phyloP scores from a whole-genome alignment of 2,888 invertebrate species.

The Ellobium chinense region DNA sequence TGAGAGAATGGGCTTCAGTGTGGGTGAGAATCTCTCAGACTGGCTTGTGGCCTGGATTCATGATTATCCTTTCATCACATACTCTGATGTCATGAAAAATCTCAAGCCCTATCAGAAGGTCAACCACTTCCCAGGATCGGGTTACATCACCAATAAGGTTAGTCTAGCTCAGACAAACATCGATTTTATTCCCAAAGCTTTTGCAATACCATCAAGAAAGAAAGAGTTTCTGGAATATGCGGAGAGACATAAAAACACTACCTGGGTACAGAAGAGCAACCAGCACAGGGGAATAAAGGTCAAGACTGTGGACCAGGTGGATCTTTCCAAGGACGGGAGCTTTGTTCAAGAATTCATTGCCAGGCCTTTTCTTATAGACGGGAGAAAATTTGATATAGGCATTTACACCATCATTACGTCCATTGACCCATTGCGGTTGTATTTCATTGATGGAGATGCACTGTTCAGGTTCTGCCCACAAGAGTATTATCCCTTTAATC shows the following conservation, averaged over 20 bases:
- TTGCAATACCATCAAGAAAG: slow-evolving; percentile 89
- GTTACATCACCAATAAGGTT: slow-evolving; percentile 95
- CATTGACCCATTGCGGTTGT: slow-evolving; percentile 92
- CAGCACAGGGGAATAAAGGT: slow-evolving; percentile 93
- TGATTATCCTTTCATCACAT: slow-evolving; percentile 89
- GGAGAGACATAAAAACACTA: slow-evolving; percentile 83
- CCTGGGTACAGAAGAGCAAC: slow-evolving; percentile 95
- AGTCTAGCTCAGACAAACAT: slow-evolving; percentile 88
- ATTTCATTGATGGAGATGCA: slow-evolving; percentile 93
- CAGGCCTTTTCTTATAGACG: slow-evolving; percentile 93
- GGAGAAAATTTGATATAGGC: slow-evolving; percentile 96
- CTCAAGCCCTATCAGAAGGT: slow-evolving; percentile 88
- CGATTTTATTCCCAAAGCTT: slow-evolving; percentile 91
- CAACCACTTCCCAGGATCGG: slow-evolving; percentile 96
- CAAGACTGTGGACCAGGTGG: slow-evolving; percentile 84
- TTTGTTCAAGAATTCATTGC: slow-evolving; percentile 96
- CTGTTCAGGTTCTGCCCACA: slow-evolving; percentile 93
- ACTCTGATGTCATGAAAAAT: slow-evolving; percentile 81
- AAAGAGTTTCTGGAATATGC: slow-evolving; percentile 85
- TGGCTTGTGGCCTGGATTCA: slow-evolving; percentile 97
- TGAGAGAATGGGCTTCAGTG: slow-evolving; percentile 86
- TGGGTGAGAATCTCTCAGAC: slow-evolving; percentile 74
- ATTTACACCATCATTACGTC: slow-evolving; percentile 95
- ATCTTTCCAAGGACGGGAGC: slow-evolving; percentile 85
- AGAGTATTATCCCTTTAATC: slow-evolving; percentile 94